A percentile compares a stretch with the other conserved stretches of the same genome.
Conservation (phyloP, 1,140 invertebrate genomes). For the Holotrichia oblita region DNA sequence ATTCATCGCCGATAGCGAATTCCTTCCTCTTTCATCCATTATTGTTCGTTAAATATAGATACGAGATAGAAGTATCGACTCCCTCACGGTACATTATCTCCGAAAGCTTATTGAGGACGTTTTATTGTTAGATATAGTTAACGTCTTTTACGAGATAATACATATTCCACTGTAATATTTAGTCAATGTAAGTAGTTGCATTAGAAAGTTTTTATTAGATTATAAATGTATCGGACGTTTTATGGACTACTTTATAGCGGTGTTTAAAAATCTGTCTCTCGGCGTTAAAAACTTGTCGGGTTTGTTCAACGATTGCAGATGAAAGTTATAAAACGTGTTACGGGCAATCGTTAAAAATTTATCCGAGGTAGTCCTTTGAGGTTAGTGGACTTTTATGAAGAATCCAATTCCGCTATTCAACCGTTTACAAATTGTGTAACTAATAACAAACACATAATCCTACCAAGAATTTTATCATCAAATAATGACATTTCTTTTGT, state of each 20-base stretch:
- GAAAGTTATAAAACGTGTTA: constrained; percentile 30
- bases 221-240: neutral
- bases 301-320: neutral
- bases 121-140: neutral
- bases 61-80: neutral
- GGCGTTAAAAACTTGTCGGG: constrained; percentile 14
- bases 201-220: constrained; percentile 24
- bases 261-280: constrained; percentile 1
- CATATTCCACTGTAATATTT: neutral
- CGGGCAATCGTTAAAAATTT: constrained; percentile 15
- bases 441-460: too few relatives aligned
- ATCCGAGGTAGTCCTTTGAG: neutral
- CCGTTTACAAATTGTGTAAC: too few relatives aligned
- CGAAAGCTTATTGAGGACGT: constrained; percentile 14
- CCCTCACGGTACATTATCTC: constrained; percentile 7
- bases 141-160: neutral
- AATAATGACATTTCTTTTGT: too few relatives aligned
- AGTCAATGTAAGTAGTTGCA: neutral
- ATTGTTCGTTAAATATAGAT: constrained; percentile 25
- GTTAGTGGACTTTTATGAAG: too few relatives aligned
- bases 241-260: constrained; percentile 7
- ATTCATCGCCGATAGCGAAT: constrained; percentile 21
- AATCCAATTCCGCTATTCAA: too few relatives aligned
- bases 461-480: too few relatives aligned
- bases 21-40: neutral